Percentiles rank a stretch among this genome's conserved stretches.
Conservation (phyloP, 2,113 vertebrate genomes). For the Dipodomys stephensi region DNA sequence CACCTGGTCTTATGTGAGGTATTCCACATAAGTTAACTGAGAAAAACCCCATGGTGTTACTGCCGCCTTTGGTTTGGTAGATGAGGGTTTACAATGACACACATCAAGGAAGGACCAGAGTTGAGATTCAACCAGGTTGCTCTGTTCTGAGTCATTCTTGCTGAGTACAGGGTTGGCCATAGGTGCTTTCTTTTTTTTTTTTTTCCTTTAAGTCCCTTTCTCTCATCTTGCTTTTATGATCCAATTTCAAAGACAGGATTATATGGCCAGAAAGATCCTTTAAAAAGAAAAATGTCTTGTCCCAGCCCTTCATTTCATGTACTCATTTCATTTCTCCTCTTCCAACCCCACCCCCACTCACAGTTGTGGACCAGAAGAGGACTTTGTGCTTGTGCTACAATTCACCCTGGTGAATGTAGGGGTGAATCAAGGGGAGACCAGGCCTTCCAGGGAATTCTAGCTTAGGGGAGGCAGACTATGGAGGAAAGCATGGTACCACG, state of each 20-base stretch:
- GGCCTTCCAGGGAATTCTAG: neutral
- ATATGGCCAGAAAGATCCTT: neutral
- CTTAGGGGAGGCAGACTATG: neutral
- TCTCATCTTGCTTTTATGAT: neutral
- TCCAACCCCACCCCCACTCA: neutral
- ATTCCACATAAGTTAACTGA: neutral
- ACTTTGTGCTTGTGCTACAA: neutral
- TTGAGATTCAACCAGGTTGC: neutral
- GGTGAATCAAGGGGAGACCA: neutral
- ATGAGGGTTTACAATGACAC: neutral
- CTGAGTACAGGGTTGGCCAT: neutral
- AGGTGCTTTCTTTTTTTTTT: too few relatives aligned
- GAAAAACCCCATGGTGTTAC: neutral
- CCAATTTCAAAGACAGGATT: slow-evolving; percentile 7
- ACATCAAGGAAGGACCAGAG: neutral
- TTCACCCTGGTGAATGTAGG: neutral
- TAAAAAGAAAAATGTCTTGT: neutral
- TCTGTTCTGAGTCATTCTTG: neutral
- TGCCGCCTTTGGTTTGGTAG: neutral
- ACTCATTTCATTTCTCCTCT: neutral
- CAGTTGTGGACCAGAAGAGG: neutral
- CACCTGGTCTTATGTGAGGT: neutral
- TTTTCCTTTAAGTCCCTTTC: neutral
- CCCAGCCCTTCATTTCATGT: neutral
- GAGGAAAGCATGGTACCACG: neutral